Conservation (phyloP, 2,113 vertebrate species). For the Cervus canadensis region DNA sequence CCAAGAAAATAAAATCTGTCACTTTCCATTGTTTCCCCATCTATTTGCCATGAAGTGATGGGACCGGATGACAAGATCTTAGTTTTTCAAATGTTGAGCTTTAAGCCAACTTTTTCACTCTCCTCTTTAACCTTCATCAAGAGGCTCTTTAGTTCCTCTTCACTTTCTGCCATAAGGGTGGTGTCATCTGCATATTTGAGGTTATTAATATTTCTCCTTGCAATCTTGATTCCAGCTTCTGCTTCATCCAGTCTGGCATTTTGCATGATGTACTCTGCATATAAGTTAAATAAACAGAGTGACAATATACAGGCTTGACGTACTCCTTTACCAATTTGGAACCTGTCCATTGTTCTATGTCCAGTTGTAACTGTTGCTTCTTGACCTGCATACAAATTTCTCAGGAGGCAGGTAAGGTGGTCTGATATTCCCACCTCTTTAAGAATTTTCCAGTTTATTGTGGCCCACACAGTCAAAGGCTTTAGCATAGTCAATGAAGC, state of each 20-base stretch:
- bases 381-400: not conserved
- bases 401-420: not conserved
- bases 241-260: not conserved
- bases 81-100: not conserved
- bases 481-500: not conserved
- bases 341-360: not conserved
- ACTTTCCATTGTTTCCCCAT: not conserved
- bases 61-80: not conserved
- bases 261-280: not conserved
- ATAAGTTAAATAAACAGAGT: not conserved
- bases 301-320: not conserved
- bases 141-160: not conserved
- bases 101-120: not conserved
- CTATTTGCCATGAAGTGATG: not conserved
- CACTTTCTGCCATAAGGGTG: not conserved
- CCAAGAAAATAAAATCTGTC: not conserved
- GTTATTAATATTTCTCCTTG: not conserved
- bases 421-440: not conserved
- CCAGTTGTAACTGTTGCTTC: not conserved
- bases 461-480: not conserved
- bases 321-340: not conserved
- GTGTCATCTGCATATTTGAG: not conserved
- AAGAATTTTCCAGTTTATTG: not conserved
- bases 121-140: not conserved
- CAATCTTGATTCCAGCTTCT: not conserved